Conservation (phyloP, 2,113 vertebrate species). For the Corvus cornix region DNA sequence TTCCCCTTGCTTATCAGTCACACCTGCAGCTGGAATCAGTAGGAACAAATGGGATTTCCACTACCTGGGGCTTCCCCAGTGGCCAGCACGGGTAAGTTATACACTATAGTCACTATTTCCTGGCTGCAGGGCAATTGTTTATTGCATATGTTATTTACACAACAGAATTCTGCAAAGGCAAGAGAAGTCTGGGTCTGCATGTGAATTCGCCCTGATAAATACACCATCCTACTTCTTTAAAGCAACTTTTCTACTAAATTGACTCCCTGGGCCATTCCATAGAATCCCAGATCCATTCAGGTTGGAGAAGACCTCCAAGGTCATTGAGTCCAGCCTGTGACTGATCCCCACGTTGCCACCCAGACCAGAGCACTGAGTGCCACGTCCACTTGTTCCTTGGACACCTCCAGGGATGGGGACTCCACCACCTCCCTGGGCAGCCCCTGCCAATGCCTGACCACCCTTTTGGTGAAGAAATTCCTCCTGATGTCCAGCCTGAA, state of each 20-base stretch:
- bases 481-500: not conserved
- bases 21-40: not conserved
- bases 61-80: not conserved
- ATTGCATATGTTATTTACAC: not conserved
- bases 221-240: not conserved
- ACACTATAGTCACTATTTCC: not conserved
- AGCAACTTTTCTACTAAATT: not conserved
- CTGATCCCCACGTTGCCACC: not conserved
- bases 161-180: not conserved
- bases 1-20: not conserved
- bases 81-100: not conserved
- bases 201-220: not conserved
- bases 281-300: too few relatives aligned
- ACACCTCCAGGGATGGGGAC: not conserved
- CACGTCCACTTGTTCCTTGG: fast-evolving
- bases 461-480: fast-evolving
- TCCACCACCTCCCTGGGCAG: not conserved
- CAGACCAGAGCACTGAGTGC: not conserved
- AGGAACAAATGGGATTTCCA: not conserved
- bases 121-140: not conserved
- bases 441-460: not conserved
- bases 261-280: not conserved
- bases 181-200: not conserved
- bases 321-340: not conserved
- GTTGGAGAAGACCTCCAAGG: not conserved